Evolutionary conservation across 2,797 vertebrate species (phyloP).

Genomic region (Pterois miles): DNA sequence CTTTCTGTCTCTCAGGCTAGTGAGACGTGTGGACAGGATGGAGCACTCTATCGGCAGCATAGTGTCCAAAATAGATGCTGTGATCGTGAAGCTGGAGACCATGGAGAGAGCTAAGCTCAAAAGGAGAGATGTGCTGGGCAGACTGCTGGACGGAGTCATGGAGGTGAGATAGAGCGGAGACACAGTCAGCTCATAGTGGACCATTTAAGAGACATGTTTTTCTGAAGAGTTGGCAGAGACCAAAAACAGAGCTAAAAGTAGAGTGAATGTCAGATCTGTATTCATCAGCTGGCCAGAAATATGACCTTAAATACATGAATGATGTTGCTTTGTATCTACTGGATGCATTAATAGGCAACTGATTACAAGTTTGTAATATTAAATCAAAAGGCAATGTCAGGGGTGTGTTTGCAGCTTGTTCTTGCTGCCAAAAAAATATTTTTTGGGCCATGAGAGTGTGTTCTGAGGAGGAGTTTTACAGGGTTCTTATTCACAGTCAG

Average conservation of each 20-base stretch:
- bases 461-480: no score
- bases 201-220: background rate
- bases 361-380: background rate
- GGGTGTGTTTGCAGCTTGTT: background rate
- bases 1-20: slow-evolving; percentile 82
- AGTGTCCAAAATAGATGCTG: slow-evolving; percentile 97
- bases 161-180: slow-evolving; percentile 82
- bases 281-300: background rate
- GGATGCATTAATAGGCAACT: background rate
- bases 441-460: no score
- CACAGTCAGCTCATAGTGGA: background rate
- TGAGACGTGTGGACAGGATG: slow-evolving; percentile 96
- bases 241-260: background rate
- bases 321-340: background rate
- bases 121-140: slow-evolving; percentile 91
- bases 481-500: no score
- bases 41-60: slow-evolving; percentile 99
- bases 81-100: slow-evolving; percentile 95
- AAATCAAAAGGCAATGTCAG: background rate
- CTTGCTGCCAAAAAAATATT: background rate
- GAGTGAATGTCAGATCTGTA: background rate
- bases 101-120: slow-evolving; percentile 96
- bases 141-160: slow-evolving; percentile 91
- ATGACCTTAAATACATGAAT: background rate
- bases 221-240: background rate